Evolutionary conservation across 2,888 invertebrate genomes (phyloP).

Genomic region (Acrocera orbiculus): DNA sequence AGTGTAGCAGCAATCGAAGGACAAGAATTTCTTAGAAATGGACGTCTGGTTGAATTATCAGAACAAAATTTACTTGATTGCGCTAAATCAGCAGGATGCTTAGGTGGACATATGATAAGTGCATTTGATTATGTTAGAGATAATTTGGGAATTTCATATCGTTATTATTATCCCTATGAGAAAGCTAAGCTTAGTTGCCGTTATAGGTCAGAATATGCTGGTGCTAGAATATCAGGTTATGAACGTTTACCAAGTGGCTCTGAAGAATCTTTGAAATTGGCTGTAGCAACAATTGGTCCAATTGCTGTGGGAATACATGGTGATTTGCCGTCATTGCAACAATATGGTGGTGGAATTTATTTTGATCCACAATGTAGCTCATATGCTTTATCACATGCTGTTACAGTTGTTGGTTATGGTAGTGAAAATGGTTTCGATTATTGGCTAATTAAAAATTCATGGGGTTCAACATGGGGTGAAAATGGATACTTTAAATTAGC

Average conservation of each 20-base stretch:
- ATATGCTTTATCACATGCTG: conserved; percentile 3
- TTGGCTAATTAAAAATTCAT: conserved; percentile 29
- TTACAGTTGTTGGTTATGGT: conserved; percentile 9
- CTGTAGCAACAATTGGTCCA: conserved; percentile 8
- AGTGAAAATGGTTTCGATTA: conserved; percentile 7
- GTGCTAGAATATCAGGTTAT: neutral
- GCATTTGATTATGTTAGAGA: conserved; percentile 3
- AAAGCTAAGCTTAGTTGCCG: neutral
- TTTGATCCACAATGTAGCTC: conserved; percentile 6
- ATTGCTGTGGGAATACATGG: conserved; percentile 8
- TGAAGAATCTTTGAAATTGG: conserved; percentile 7
- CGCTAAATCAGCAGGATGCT: conserved; percentile 3
- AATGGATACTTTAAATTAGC: conserved; percentile 69
- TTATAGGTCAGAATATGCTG: neutral
- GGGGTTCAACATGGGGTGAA: conserved; percentile 39
- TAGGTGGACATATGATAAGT: conserved; percentile 5
- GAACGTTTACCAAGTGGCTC: conserved; percentile 3
- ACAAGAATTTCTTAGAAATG: conserved; percentile 1
- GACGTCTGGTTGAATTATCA: conserved; percentile 1
- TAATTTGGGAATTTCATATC: conserved; percentile 1
- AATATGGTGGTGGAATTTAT: conserved; percentile 7
- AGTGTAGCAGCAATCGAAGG: conserved; percentile 3
- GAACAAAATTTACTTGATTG: conserved; percentile 6
- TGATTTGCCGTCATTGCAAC: conserved; percentile 1
- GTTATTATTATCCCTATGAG: conserved; percentile 4